Evolutionary conservation across 2,797 vertebrate genomes (phyloP).

Genomic region (Helostoma temminkii): DNA sequence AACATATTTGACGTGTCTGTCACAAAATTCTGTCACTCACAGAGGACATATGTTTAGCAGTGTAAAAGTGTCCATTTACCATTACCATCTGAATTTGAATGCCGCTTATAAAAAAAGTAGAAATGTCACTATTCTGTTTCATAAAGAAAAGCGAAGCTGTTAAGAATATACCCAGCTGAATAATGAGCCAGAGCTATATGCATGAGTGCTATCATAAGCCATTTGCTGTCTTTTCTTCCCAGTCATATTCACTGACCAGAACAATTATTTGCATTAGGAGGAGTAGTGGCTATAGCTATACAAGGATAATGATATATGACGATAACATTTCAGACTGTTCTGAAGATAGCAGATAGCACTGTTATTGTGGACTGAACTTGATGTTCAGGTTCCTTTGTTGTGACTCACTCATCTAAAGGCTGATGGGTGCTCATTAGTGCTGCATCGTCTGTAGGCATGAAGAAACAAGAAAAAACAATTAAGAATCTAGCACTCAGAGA

Average conservation of each 20-base stretch:
- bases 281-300: not conserved
- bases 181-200: conserved; percentile 2
- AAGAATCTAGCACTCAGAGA: conserved; percentile 20
- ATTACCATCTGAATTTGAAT: not conserved
- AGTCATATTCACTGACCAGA: conserved; percentile 6
- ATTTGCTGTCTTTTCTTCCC: not conserved
- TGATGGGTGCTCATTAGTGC: conserved; percentile 59
- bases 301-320: conserved; percentile 15
- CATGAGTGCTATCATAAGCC: conserved; percentile 14
- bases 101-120: conserved; percentile 3
- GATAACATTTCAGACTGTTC: conserved; percentile 7
- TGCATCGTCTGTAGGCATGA: conserved; percentile 51
- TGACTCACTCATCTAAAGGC: conserved; percentile 71
- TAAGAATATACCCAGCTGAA: conserved; percentile 2
- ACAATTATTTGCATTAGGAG: not conserved
- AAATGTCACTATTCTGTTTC: conserved; percentile 24
- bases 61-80: not conserved
- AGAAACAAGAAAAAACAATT: conserved; percentile 26
- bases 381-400: conserved; percentile 47
- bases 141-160: conserved; percentile 24
- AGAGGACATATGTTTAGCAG: too few relatives aligned
- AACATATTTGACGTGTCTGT: too few relatives aligned
- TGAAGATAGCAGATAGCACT: conserved; percentile 37
- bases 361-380: conserved; percentile 54
- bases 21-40: too few relatives aligned